phyloP scores from a whole-genome alignment of 2,113 vertebrate genomes.

The Scomber japonicus region DNA sequence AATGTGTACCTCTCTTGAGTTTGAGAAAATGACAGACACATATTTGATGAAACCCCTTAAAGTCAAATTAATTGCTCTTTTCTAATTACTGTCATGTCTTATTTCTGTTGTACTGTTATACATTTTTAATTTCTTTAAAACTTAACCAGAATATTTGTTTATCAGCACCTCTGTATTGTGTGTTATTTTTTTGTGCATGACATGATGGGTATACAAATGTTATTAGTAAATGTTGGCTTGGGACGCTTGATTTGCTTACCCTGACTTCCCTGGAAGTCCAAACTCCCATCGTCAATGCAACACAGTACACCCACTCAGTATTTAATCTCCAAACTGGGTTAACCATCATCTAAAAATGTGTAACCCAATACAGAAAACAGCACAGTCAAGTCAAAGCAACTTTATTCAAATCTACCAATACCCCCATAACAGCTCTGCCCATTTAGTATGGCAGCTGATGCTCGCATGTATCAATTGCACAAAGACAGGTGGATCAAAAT shows the following conservation, averaged over 20 bases:
- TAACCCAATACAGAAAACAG: not conserved
- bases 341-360: not conserved
- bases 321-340: not conserved
- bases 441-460: slow-evolving; percentile 4
- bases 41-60: too few relatives aligned
- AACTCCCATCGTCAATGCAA: not conserved
- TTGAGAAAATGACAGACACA: too few relatives aligned
- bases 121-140: too few relatives aligned
- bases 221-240: not conserved
- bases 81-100: too few relatives aligned
- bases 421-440: not conserved
- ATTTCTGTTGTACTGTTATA: too few relatives aligned
- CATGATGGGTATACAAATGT: too few relatives aligned
- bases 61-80: too few relatives aligned
- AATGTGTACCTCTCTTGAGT: too few relatives aligned
- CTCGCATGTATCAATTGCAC: slow-evolving; percentile 6
- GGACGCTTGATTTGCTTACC: slow-evolving; percentile 37
- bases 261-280: not conserved
- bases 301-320: too few relatives aligned
- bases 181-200: too few relatives aligned
- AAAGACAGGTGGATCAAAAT: not conserved
- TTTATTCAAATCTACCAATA: slow-evolving; percentile 51
- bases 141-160: too few relatives aligned
- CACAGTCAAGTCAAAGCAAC: slow-evolving; percentile 32
- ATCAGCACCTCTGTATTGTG: too few relatives aligned